Base-by-base conservation (phyloP, 1,140 invertebrate species). In the Charaxes varanes region DNA sequence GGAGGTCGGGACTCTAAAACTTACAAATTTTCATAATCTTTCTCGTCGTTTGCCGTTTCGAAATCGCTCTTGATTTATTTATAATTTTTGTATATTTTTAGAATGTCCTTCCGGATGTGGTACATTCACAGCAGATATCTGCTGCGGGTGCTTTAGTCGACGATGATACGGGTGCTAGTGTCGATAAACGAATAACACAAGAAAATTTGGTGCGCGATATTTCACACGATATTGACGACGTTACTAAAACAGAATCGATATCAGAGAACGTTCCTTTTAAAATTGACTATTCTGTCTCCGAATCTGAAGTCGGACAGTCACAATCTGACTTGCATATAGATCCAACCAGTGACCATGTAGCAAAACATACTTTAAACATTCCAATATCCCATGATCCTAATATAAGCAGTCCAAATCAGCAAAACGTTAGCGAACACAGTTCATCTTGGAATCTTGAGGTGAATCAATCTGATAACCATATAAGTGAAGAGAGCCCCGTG, bases 31-130 rank as follows among this genome's bases (percentile, higher is more conserved):
- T 8, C 6, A 23, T 23, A 23, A n/a, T n/a, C 6, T n/a, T 16
- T 3, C 28, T 12, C 35, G 15, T 13, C 24, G 11, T 23, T 30
- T 15, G 17, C 10, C 19, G 21, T 38, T 14, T 23, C 27, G 34
- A 27, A 43, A 27, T 38, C 18, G 36, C 26, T 34, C 23, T 27
- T 24, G 48, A 51, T 63, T 62, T 73, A 73, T 72, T 74, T 78
- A 54, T 76, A 71, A 54, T 72, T 63, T 62, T 70, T 67, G 67
- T 77, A 72, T 82, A 82, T 82, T 82, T 82, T 82, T 82, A 82
- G 78, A 77, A 77, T 58, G 60, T 73, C 65, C 78, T 82, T 77
- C 78, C 78, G 76, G 78, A 82, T 67, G 76, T 82, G 57, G 78
- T 82, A 51, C 69, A 82, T 78, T 77, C 70, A 48, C 71, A 82